Evolutionary conservation across 2,888 invertebrate species (phyloP).

Genomic region (Lasioglossum oenotherae): DNA sequence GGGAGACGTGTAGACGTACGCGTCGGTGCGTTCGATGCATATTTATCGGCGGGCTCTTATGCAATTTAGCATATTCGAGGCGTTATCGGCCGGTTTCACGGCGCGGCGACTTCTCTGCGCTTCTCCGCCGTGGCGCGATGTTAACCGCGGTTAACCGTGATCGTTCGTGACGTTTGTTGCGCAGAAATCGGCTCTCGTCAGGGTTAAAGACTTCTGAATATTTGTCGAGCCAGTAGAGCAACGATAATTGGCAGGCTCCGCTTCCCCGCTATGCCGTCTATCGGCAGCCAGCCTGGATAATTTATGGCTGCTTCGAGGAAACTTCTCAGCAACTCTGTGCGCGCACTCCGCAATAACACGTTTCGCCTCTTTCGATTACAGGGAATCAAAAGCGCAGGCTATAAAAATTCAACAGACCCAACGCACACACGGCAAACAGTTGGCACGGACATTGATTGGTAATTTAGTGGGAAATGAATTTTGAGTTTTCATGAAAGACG

Average conservation of each 20-base stretch:
- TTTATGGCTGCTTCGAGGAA: conserved; percentile 5
- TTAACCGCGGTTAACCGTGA: conserved; percentile 21
- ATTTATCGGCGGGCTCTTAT: conserved; percentile 63
- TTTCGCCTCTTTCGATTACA: not conserved
- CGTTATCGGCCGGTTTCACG: conserved; percentile 33
- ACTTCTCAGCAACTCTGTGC: not conserved
- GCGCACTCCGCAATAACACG: not conserved
- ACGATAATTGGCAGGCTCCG: conserved; percentile 52
- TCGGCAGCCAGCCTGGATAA: conserved; percentile 25
- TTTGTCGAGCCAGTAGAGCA: conserved; percentile 50
- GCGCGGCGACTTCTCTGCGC: conserved; percentile 4
- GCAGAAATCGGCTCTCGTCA: conserved; percentile 26
- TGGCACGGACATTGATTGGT: not conserved
- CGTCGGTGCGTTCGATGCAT: conserved; percentile 62
- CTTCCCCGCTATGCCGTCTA: conserved; percentile 24
- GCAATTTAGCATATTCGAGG: conserved; percentile 64
- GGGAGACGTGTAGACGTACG: conserved; percentile 48
- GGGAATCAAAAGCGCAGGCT: not conserved
- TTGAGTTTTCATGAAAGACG: not conserved
- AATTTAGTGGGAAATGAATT: not conserved
- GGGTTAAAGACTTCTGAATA: conserved; percentile 50
- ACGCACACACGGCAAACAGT: not conserved
- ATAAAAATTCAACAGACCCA: not conserved
- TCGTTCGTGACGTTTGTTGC: conserved; percentile 5
- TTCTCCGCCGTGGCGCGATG: conserved; percentile 26